Evolutionary conservation across 2,888 invertebrate genomes (phyloP), one percentile per base, ranked within the genome.

Genomic region (Leptinotarsa tumamoca): DNA sequence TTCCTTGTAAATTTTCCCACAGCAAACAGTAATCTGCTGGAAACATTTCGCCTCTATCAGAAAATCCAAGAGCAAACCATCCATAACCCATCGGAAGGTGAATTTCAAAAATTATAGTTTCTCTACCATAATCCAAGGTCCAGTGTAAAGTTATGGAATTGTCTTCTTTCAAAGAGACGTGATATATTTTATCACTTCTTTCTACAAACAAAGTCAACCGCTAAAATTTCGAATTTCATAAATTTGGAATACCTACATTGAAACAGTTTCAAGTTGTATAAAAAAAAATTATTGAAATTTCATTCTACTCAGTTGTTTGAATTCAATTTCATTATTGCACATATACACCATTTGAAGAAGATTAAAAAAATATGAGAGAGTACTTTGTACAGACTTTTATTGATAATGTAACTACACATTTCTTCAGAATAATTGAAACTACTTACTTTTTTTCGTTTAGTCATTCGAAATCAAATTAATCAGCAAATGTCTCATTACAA

Each of bases 21-120:
- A 95, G 89, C 67, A 96, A 89, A 84, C 96, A 97, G 77, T 95
- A 92, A 89, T 97, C 97, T 0, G 96, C 95, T 61, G 93, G 92
- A 77, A 91, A 91, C 4, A 91, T 84, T 67, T 92, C 91, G 1
- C 97, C 97, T 75, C 94, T 92, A 84, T 95, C 93, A 1, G 97
- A 97, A 89, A 96, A 97, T 52, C 97, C 97, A 68, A 97, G 84
- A 0, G 94, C 96, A 83, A 97, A 93, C 96, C 96, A 97, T 0
- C 86, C 85, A 15, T 90, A 90, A 63, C 89, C 87, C n/a, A 79
- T 71, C 0, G 91, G 89, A 63, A 92, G 83, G 70, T 90, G 88
- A 18, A 93, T 84, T 82, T 90, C 90, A 80, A 93, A 91, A 78
- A 85, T 85, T 27, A 91, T 84, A 3, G 80, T 81, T 67, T 87